These are phyloP conservation scores for Limanda limanda DNA, from an alignment of 2,113 vertebrate genomes.

Conservation along the genomic window DNA sequence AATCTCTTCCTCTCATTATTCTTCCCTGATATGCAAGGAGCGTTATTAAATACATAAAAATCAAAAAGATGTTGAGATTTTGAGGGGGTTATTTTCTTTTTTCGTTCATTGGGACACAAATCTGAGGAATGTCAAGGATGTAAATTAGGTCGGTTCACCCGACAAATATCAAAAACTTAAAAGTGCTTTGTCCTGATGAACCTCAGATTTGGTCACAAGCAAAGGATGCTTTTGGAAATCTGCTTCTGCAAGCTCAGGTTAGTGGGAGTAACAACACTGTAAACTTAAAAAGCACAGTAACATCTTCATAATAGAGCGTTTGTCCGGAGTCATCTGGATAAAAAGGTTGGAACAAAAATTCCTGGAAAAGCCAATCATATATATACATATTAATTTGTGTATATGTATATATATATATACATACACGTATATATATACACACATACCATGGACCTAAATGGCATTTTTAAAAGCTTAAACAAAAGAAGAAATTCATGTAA, in stretches of 20 bases:
- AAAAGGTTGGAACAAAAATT: slow-evolving; percentile 40
- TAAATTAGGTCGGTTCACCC: slow-evolving; percentile 45
- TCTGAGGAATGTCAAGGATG: slow-evolving; percentile 67
- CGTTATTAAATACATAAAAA: slow-evolving; percentile 73
- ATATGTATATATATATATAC: no score
- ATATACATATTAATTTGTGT: slow-evolving; percentile 3
- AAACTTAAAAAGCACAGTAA: slow-evolving; percentile 61
- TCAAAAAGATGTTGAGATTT: slow-evolving; percentile 64
- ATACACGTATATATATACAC: slow-evolving; percentile 5
- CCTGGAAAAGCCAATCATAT: slow-evolving; percentile 34
- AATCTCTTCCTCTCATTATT: slow-evolving; percentile 70
- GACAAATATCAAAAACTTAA: slow-evolving; percentile 46
- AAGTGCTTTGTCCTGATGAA: slow-evolving; percentile 83
- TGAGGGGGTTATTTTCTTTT: slow-evolving; percentile 38
- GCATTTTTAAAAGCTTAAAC: slow-evolving; percentile 43
- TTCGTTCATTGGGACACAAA: slow-evolving; percentile 58
- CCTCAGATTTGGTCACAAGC: slow-evolving; percentile 71
- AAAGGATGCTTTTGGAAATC: slow-evolving; percentile 69
- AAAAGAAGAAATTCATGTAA: slow-evolving; percentile 54
- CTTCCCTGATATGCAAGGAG: slow-evolving; percentile 81
- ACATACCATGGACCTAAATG: slow-evolving; percentile 36
- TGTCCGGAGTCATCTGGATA: slow-evolving; percentile 80
- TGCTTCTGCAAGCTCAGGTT: slow-evolving; percentile 72
- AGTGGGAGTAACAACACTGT: slow-evolving; percentile 69
- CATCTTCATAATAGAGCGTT: slow-evolving; percentile 78